Conservation (phyloP, 2,113 vertebrate genomes). For the Dromas ardeola region DNA sequence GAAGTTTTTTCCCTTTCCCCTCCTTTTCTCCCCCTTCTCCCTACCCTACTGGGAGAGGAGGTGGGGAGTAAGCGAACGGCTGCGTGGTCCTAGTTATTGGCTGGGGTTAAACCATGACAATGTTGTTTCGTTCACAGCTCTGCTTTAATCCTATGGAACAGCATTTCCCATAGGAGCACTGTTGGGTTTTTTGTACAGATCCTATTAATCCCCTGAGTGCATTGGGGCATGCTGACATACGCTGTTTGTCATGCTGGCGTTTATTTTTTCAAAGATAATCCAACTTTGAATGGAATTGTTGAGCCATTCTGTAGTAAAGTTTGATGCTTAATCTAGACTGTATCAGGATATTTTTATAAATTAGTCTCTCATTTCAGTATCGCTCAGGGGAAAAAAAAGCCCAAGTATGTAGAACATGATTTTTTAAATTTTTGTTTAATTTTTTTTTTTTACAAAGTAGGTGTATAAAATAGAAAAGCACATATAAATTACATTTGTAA, state of each 20-base stretch:
- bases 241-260: slow-evolving; percentile 35
- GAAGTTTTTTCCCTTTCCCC: not conserved
- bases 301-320: slow-evolving; percentile 11
- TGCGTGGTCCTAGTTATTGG: not conserved
- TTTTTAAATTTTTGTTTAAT: not conserved
- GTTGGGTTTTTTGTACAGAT: not conserved
- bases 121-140: not conserved
- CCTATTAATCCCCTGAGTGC: slow-evolving; percentile 21
- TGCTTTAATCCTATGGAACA: slow-evolving; percentile 36
- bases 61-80: not conserved
- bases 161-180: slow-evolving; percentile 10
- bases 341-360: not conserved
- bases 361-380: not conserved
- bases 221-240: slow-evolving; percentile 18
- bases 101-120: not conserved
- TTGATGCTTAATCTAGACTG: slow-evolving; percentile 2
- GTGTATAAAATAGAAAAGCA: not conserved
- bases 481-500: not conserved
- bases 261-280: slow-evolving; percentile 48
- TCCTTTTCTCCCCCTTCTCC: not conserved
- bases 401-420: not conserved
- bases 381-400: not conserved
- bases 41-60: not conserved
- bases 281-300: slow-evolving; percentile 25
- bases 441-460: not conserved